Conservation (phyloP, 2,797 vertebrate species). For the Ctenosaura bakeri region DNA sequence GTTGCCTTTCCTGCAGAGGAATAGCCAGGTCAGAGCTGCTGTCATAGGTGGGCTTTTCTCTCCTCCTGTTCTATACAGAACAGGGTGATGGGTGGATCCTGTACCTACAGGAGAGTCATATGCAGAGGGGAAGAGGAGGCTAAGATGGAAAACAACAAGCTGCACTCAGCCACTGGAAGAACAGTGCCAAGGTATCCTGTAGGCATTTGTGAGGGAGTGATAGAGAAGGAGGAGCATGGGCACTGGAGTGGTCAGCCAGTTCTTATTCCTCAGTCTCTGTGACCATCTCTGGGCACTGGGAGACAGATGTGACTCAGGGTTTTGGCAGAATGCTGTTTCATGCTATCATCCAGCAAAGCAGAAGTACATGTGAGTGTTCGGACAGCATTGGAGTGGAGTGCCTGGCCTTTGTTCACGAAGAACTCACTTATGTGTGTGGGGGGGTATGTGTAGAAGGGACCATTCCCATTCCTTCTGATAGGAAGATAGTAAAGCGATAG, state of each 20-base stretch:
- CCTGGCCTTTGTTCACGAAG: not conserved
- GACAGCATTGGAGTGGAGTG: not conserved
- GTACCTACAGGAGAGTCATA: not conserved
- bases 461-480: not conserved
- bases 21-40: not conserved
- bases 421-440: too few relatives aligned
- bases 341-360: not conserved
- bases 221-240: not conserved
- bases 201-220: not conserved
- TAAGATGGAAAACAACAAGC: not conserved
- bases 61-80: not conserved
- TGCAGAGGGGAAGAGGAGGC: not conserved
- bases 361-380: not conserved
- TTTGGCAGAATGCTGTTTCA: not conserved
- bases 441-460: not conserved
- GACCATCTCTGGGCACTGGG: not conserved
- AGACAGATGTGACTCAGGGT: not conserved
- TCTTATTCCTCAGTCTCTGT: not conserved
- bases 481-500: not conserved
- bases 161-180: not conserved
- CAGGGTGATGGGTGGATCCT: not conserved
- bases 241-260: not conserved
- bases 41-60: not conserved
- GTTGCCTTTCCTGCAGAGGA: too few relatives aligned
- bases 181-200: not conserved